These are phyloP conservation scores for Pachymerium ferrugineum DNA, from an alignment of 2,888 invertebrate species.

Conservation along the genomic window DNA sequence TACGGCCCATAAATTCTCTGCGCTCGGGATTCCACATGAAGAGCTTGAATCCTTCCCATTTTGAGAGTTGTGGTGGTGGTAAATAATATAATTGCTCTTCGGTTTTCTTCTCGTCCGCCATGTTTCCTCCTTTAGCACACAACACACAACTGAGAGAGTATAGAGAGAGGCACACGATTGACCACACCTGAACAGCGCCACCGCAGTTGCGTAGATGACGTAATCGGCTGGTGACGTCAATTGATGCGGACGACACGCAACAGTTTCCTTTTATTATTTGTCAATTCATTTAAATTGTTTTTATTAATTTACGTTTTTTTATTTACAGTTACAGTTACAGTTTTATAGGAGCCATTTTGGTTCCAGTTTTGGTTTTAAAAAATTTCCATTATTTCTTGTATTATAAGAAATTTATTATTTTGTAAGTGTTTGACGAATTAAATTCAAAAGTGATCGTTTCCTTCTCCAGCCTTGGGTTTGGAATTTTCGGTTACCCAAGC, in stretches of 20 bases:
- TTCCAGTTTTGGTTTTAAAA: too few relatives aligned
- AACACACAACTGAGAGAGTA: neutral
- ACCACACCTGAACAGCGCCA: neutral
- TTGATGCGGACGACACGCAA: neutral
- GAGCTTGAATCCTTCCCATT: constrained; percentile 74
- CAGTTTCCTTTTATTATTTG: too few relatives aligned
- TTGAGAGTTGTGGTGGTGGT: constrained; percentile 36
- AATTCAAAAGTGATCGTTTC: constrained; percentile 1
- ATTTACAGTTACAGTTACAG: too few relatives aligned
- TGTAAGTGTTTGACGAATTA: too few relatives aligned
- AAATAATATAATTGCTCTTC: constrained; percentile 34
- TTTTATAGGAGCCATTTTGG: too few relatives aligned
- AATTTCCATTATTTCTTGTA: too few relatives aligned
- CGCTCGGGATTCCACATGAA: constrained; percentile 92
- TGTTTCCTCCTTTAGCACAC: constrained; percentile 29
- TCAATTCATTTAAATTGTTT: too few relatives aligned
- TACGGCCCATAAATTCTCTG: constrained; percentile 82
- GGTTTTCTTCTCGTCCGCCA: constrained; percentile 37
- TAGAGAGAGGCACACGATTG: neutral
- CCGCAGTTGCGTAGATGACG: neutral
- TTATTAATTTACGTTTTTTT: too few relatives aligned
- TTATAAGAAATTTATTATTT: too few relatives aligned
- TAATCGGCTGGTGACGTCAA: neutral
- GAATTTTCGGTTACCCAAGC: constrained; percentile 1
- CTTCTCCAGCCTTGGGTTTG: constrained; percentile 20